Base-by-base conservation (phyloP, 2,113 vertebrate species). In the Chionis minor region DNA sequence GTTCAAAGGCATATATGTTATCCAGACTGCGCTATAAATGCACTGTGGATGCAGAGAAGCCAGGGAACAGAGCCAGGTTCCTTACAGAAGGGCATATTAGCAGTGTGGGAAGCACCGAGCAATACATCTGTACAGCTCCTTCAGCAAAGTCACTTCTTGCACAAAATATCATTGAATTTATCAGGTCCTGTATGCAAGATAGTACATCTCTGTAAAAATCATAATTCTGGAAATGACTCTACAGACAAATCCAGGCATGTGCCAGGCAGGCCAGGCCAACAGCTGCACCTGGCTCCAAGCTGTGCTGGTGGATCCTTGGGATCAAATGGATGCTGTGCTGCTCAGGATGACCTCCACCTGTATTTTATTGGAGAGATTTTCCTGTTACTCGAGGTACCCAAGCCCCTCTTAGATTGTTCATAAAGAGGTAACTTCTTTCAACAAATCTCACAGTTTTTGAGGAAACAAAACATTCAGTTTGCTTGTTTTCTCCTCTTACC, bases 201-300 rank as follows among this genome's bases (percentile, higher is more conserved):
- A 32, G 21, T 44, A 17, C 8, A 5, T 71, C 42, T 49, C 59
- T 24, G 19, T 23, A n/a, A 9, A 32, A 58, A n/a, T 40, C 30
- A 4, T 4, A 9, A 4, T 14, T 58, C 78, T 55, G 18, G 28
- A 38, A 58, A 58, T 0, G 3, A 1, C 30, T 49, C 23, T 42
- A 3, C 16, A 54, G 59, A n/a, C 17, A 62, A 66, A 18, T 22
- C 19, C 67, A 54, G n/a, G 27, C 4, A 20, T 11, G 23, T 44
- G 47, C 49, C 40, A 33, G n/a, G 55, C 72, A 24, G 14, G 7
- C 38, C 54, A 22, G 52, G n/a, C 32, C 70, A 17, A 15, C 10
- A 32, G 45, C 65, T 86, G 45, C 0, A 0, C 4, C 75, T 33
- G 28, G 21, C 62, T 63, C 17, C 71, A 45, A 27, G 42, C 18